Evolutionary conservation across 2,888 invertebrate genomes (phyloP).

Genomic region (Dusona sp.): DNA sequence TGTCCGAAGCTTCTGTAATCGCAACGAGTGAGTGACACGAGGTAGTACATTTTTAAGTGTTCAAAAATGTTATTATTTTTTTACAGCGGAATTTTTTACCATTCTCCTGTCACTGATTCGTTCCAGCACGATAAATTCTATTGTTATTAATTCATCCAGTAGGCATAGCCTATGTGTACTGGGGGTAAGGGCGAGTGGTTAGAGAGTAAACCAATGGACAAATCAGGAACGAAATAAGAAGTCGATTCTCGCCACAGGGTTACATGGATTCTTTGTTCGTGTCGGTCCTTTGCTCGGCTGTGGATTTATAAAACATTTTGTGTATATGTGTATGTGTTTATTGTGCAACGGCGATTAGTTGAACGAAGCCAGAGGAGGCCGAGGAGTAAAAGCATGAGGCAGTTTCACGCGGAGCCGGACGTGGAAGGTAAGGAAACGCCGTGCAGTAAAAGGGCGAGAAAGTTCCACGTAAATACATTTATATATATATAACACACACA

Average conservation of each 20-base stretch:
- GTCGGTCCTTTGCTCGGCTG: conserved; percentile 24
- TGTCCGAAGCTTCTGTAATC: background rate
- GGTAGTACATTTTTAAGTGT: background rate
- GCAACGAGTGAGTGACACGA: background rate
- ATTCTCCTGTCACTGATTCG: conserved; percentile 34
- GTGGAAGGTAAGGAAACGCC: conserved; percentile 51
- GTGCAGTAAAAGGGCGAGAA: conserved; percentile 27
- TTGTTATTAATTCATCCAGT: conserved; percentile 54
- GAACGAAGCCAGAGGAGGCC: conserved; percentile 61
- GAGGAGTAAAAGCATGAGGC: conserved; percentile 41
- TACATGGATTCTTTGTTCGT: conserved; percentile 51
- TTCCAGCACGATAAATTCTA: conserved; percentile 29
- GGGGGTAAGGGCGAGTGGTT: conserved; percentile 33
- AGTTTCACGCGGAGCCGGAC: conserved; percentile 38
- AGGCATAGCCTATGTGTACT: conserved; percentile 14
- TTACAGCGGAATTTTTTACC: conserved; percentile 11
- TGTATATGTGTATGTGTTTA: conserved; percentile 36
- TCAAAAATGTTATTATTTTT: background rate
- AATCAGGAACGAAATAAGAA: conserved; percentile 47
- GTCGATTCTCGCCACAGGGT: conserved; percentile 65
- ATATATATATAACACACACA: too few relatives aligned
- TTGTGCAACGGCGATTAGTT: conserved; percentile 61
- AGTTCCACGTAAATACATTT: background rate
- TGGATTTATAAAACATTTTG: conserved; percentile 54
- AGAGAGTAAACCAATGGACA: conserved; percentile 3